Evolutionary conservation across 30 jellyfish, hydroid and myxozoan genomes (phyloP), one percentile per base, ranked within the genome.

Genomic region (Hydractinia echinata): DNA sequence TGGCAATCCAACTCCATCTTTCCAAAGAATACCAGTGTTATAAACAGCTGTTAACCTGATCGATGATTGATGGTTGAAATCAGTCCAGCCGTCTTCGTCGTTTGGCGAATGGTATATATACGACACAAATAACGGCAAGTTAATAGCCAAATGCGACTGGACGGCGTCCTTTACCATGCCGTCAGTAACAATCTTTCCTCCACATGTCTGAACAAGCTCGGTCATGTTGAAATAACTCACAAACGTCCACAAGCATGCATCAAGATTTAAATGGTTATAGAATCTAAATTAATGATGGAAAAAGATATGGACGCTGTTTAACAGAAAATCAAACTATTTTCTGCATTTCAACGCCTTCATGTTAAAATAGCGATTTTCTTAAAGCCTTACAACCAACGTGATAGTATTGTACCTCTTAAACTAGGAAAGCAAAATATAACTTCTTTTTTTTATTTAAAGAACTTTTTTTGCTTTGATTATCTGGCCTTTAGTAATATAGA

Each of bases 231-330:
- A 93, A 76, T 87, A 87, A 18, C 95, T 83, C 64, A 87, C 99
- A 62, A 93, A 93, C 19, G 94, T 93, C 99, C 99, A 93, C 30
- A 93, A 67, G 64, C 99, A 93, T 11, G 96, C 95, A 72, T 93
- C 96, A 69, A 93, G 72, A 30, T 93, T 87, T 78, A 93, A 72
- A 82, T 87, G 88, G 83, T 92, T 85, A 74, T 93, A 93, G 71
- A 87, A 93, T 77, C 99, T 93, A 62, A 15, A 73, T 55, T 5
- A 20, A 51, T 62, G 10, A 20, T 11, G 55, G 70, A 16, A 16
- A 60, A 60, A 2, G 19, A 30, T 30, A 30, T 30, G 44, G 44
- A 30, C 44, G 44, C 44, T 30, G 44, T 2, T 30, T 30, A 30
- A 30, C 44, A 30, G 44, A 30, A 30, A 0, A 30, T 30, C 44